Evolutionary conservation across 2,113 vertebrate species (phyloP).

Genomic region (Copsychus sechellarum): DNA sequence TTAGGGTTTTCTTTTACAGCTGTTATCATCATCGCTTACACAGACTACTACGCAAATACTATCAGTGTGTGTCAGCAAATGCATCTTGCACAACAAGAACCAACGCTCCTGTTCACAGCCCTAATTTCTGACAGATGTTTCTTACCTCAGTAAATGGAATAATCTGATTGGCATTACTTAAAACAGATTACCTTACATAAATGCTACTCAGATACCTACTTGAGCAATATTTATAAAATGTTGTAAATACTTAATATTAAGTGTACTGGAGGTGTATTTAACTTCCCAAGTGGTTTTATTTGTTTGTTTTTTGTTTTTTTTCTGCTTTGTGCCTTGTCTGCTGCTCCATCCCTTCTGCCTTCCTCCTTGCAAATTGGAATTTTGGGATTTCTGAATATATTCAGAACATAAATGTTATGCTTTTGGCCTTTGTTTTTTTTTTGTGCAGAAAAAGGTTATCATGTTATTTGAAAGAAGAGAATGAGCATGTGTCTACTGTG

Average conservation of each 20-base stretch:
- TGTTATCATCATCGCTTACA: neutral
- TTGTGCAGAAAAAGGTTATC: neutral
- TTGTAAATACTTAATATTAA: neutral
- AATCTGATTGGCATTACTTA: constrained; percentile 21
- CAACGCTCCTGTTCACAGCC: accelerated
- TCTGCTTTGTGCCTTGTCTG: neutral
- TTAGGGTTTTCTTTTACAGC: neutral
- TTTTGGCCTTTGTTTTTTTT: neutral
- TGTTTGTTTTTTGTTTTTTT: neutral
- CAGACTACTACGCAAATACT: neutral
- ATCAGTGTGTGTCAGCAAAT: neutral
- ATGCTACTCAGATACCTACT: neutral
- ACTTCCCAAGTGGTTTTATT: neutral
- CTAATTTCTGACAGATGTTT: neutral
- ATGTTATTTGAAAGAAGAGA: neutral
- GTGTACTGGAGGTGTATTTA: neutral
- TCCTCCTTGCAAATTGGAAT: accelerated
- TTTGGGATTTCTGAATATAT: neutral
- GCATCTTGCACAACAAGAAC: neutral
- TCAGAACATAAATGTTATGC: neutral
- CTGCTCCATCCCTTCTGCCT: neutral
- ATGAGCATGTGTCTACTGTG: neutral
- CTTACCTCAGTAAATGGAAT: neutral
- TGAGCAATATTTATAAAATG: neutral
- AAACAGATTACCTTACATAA: neutral